A percentile compares a stretch with the other conserved stretches of the same genome.
phyloP scores from a whole-genome alignment of 92 coral and sea anemone species.

The Virgularia gustaviana region DNA sequence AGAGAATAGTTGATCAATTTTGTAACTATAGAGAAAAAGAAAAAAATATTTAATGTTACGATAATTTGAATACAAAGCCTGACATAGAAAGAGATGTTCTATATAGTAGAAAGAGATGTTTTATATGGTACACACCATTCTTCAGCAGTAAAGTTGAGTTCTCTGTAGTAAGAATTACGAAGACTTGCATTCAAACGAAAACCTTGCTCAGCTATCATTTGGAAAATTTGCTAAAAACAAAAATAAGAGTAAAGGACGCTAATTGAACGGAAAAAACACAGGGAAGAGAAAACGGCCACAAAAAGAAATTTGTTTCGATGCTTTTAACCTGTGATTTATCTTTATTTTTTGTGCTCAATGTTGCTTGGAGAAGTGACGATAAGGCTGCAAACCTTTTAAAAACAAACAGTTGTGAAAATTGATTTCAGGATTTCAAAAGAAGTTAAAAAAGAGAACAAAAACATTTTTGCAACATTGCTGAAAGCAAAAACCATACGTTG shows the following conservation, averaged over 20 bases:
- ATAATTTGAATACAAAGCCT: background rate
- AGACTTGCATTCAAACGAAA: constrained; percentile 53
- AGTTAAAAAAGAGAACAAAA: background rate
- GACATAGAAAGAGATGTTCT: background rate
- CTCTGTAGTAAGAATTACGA: constrained; percentile 48
- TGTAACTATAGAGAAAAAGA: constrained; percentile 7
- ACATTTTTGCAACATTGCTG: constrained; percentile 43
- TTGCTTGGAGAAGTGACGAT: constrained; percentile 22
- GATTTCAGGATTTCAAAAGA: too few species aligned
- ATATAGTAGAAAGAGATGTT: background rate
- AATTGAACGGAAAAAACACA: too few species aligned
- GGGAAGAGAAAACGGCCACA: background rate
- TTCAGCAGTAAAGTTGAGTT: constrained; percentile 32
- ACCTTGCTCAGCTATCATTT: constrained; percentile 74
- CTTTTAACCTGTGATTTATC: constrained; percentile 19
- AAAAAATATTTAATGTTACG: too few species aligned
- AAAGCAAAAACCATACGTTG: too few species aligned
- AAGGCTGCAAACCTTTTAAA: constrained; percentile 30
- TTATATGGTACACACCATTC: constrained; percentile 40
- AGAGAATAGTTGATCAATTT: constrained; percentile 23
- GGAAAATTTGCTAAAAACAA: constrained; percentile 63
- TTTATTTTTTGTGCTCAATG: constrained; percentile 9
- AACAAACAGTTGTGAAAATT: background rate
- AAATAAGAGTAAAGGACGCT: background rate
- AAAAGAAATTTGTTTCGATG: background rate